Conservation (phyloP, 2,113 vertebrate species). For the Murina feae region DNA sequence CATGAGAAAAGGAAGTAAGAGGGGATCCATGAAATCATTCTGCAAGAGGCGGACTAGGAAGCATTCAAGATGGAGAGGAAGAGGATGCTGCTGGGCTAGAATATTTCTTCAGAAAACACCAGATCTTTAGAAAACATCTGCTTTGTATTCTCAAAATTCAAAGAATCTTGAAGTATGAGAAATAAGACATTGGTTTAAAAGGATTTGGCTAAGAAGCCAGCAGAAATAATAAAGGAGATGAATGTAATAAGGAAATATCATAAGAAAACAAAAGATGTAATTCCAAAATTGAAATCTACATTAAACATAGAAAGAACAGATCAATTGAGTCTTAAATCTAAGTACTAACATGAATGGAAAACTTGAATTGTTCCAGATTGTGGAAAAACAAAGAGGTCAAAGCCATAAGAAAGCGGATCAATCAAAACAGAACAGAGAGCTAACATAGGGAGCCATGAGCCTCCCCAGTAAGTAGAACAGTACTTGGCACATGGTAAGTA, state of each 20-base stretch:
- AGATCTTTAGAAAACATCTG: background rate
- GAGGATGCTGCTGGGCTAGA: background rate
- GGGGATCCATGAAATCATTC: background rate
- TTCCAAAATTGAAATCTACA: background rate
- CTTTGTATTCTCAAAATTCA: constrained; percentile 13
- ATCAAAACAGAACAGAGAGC: background rate
- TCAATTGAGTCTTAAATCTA: background rate
- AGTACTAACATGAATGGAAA: background rate
- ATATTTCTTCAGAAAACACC: background rate
- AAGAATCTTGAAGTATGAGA: background rate
- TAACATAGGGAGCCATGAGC: background rate
- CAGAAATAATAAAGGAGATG: background rate
- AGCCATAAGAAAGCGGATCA: background rate
- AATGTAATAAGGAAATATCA: background rate
- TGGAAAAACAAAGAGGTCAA: background rate
- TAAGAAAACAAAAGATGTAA: background rate
- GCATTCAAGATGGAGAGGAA: background rate
- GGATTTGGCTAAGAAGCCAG: background rate
- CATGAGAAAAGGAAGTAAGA: background rate
- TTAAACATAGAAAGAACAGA: background rate
- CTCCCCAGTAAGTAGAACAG: background rate
- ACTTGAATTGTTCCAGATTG: background rate
- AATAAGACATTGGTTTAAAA: background rate
- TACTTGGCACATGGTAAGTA: too few relatives aligned
- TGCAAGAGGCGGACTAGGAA: background rate